Evolutionary conservation across 64 coral and sea anemone genomes (phyloP), one percentile per base, ranked within the genome.

Genomic region (Montipora cactus): DNA sequence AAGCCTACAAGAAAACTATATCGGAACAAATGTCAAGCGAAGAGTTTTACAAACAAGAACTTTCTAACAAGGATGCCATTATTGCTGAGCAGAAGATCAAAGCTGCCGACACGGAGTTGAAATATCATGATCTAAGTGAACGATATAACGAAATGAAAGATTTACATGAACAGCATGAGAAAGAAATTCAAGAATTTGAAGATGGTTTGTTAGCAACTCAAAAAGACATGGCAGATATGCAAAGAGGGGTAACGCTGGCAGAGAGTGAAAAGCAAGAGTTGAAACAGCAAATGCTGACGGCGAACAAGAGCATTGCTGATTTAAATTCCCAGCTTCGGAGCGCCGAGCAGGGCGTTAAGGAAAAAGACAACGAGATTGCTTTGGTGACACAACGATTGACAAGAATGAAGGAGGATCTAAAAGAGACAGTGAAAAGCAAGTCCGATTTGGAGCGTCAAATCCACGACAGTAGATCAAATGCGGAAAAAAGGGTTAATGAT

Each of bases 141-240:
- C 45, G 22, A 44, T 45, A 86, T 45, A 51, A 66, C 3, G 64
- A 66, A 10, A 22, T 71, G 19, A 62, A 69, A 19, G 82, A 86
- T 16, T 18, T 51, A 45, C 82, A 86, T 11, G 66, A 86, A 19
- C 82, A 51, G 7, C 68, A 71, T 48, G 13, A 70, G 66, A 70
- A 52, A 18, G 82, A 86, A 52, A 86, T 49, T 18, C 82, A 86
- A 50, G 82, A 73, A 72, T 71, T 50, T 14, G 66, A 86, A 86
- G 47, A 86, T 23, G 82, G 71, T 18, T 59, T 86, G 37, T 50
- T 86, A 18, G 64, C 70, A 64, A 86, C 82, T 49, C 82, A 86
- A 86, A 70, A 21, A 20, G 82, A 72, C 45, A 86, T 86, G 82
- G 62, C 82, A 10, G 82, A 86, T 49, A 86, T 86, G 62, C 82